Evolutionary conservation across 2,888 invertebrate species (phyloP), one percentile per base, ranked within the genome.

Genomic region (Lydus trimaculatus): DNA sequence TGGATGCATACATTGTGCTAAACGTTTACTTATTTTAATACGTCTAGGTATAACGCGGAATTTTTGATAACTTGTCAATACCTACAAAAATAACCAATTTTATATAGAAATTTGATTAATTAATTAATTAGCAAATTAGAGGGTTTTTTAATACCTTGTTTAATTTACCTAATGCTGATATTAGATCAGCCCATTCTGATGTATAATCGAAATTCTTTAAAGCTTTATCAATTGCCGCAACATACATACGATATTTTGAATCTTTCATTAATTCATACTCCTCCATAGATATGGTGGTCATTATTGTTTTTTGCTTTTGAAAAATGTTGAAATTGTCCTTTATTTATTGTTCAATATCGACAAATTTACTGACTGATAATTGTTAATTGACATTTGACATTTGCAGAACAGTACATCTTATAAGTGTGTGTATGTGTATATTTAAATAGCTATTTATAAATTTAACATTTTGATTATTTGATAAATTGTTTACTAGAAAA

Each of bases 181-280:
- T 97, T 63, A 97, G 87, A 86, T 97, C 97, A 66, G 96, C 95
- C 97, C 97, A 97, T 89, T 97, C 96, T 78, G 94, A 94, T n/a
- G 96, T 95, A 82, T 93, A 94, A 81, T 97, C 97, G 86, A 97
- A 97, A 84, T 91, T 94, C 82, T 94, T 94, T 72, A 97, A 86
- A 17, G 95, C 95, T 84, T 94, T 95, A 83, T 97, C 96, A 64
- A 97, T 91, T 72, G 92, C 91, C 58, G 91, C 90, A 74, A 92
- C 92, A 84, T 93, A 92, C 87, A 91, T 90, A 76, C 94, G 88
- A 85, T 94, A 95, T 84, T 94, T 94, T 23, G 92, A 90, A 85
- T 94, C 94, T 77, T 91, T 91, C 88, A 94, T 90, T 56, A 94
- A 87, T 81, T 94, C 94, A 83, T 91, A 93, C 83, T 94, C 94